Evolutionary conservation across 2,888 invertebrate genomes (phyloP), one percentile per base, ranked within the genome.

Genomic region (Lithophane semibrunnea): DNA sequence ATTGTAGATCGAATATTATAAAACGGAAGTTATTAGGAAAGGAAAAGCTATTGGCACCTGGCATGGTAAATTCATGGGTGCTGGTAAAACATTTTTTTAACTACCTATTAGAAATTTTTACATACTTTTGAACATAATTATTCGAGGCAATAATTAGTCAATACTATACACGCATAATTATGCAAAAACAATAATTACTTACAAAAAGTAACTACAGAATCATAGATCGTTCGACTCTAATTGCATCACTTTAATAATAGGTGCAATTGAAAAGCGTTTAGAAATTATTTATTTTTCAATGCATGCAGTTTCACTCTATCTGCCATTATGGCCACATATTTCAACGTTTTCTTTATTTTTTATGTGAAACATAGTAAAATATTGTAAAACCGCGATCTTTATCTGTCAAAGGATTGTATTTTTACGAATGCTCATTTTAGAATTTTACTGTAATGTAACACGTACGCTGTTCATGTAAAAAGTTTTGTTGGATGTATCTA

Each of bases 291-390:
- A 72, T 65, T 68, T 82, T 83, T 72, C 71, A 83, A 83, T 86
- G 71, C 44, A 84, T 84, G 58, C 42, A 76, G 72, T 86, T 86
- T 85, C 79, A 64, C 67, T 86, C 54, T 76, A 29, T 70, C 49
- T 60, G 13, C 24, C 68, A 52, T 75, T 29, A 52, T 77, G 52
- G 24, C 24, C 12, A 16, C 16, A 37, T 12, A n/a, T 56, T 56
- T 56, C 12, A 16, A 24, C 16, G 13, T 13, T 58, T 58, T 24
- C 58, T 24, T 21, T 52, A 7, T 52, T 18, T 52, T 52, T 18
- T 52, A 8, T 8, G 52, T 52, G 18, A 52, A 52, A 8, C 0
- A 18, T 54, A 3, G 3, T n/a, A 56, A 56, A 56, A 56, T 56
- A n/a, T 56, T 54, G 21, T 54, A n/a, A 54, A 4, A 21, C 10